phyloP scores from a whole-genome alignment of 2,888 invertebrate species.

The Spialia ferax region DNA sequence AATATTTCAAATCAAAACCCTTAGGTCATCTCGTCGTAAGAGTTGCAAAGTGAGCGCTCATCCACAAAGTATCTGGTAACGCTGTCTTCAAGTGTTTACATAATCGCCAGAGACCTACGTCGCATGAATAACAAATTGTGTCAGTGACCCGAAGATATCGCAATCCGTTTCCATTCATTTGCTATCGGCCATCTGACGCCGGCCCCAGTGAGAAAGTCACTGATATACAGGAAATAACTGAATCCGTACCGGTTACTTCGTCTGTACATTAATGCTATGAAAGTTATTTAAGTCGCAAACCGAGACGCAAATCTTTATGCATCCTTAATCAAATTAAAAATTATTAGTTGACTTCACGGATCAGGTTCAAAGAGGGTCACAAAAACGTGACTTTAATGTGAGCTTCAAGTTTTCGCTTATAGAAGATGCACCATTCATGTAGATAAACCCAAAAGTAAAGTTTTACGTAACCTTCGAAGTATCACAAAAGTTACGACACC shows the following conservation, averaged over 20 bases:
- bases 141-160: slow-evolving; percentile 26
- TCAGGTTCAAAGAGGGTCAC: no score
- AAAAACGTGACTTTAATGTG: no score
- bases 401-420: no score
- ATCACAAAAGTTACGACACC: neutral
- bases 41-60: neutral
- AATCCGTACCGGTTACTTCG: neutral
- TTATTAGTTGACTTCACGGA: neutral
- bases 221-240: slow-evolving; percentile 10
- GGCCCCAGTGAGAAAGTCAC: slow-evolving; percentile 10
- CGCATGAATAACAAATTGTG: slow-evolving; percentile 23
- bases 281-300: slow-evolving; percentile 1
- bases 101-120: neutral
- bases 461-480: neutral
- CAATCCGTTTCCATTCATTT: slow-evolving; percentile 23
- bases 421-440: no score
- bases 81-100: neutral
- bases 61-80: neutral
- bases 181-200: slow-evolving; percentile 28
- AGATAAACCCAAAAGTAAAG: no score
- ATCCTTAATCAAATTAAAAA: neutral
- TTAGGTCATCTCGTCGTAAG: no score
- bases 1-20: no score
- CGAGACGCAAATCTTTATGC: neutral
- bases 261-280: neutral